Evolutionary conservation across 1,140 invertebrate species (phyloP).

Genomic region (Latrodectus geometricus): DNA sequence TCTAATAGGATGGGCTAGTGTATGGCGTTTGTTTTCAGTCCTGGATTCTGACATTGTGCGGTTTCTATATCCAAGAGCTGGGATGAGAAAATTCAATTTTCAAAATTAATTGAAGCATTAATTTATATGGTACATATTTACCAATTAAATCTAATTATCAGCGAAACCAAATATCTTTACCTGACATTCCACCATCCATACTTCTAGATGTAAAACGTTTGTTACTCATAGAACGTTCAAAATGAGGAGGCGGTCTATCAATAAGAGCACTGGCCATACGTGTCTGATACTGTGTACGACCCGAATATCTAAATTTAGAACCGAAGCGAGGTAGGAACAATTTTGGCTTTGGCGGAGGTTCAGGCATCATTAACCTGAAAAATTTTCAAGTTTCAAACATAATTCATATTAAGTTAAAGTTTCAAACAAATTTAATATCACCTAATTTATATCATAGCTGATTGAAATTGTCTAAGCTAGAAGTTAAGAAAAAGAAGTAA

Average conservation of each 20-base stretch:
- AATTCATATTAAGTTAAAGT: no score
- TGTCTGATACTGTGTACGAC: conserved; percentile 95
- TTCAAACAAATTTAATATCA: no score
- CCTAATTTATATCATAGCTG: no score
- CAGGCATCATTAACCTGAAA: conserved; percentile 89
- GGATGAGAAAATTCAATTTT: neutral
- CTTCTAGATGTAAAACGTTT: conserved; percentile 81
- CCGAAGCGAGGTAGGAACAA: conserved; percentile 87
- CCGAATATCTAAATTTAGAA: conserved; percentile 94
- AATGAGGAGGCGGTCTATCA: conserved; percentile 86
- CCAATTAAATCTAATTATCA: neutral
- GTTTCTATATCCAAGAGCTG: conserved; percentile 61
- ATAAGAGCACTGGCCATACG: conserved; percentile 81
- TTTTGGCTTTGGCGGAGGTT: conserved; percentile 81
- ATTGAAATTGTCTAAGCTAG: no score
- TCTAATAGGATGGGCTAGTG: conserved; percentile 67
- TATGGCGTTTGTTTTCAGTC: conserved; percentile 82
- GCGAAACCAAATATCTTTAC: neutral
- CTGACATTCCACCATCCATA: conserved; percentile 80
- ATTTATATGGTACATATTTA: neutral
- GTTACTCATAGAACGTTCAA: conserved; percentile 86
- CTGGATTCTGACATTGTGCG: conserved; percentile 66
- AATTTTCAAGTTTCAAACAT: neutral
- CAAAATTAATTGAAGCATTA: neutral
- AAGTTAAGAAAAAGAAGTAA: no score